These are phyloP conservation scores for Petromus typicus DNA, from an alignment of 2,113 vertebrate species.

Conservation along the genomic window DNA sequence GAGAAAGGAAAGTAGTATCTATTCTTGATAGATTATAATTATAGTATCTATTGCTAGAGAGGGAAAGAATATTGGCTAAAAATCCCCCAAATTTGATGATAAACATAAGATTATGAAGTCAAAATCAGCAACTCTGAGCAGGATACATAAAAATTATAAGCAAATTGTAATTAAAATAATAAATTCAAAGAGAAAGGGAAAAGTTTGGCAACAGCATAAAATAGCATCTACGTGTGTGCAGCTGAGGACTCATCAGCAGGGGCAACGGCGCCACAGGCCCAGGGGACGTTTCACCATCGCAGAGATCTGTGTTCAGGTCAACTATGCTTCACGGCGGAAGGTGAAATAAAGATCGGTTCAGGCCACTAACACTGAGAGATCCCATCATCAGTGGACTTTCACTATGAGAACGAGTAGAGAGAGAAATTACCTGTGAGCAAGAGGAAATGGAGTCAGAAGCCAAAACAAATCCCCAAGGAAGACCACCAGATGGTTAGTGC, in stretches of 20 bases:
- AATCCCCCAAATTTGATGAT: background rate
- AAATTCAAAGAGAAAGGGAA: background rate
- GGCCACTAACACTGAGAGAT: background rate
- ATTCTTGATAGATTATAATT: background rate
- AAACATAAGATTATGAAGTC: background rate
- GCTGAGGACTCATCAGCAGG: background rate
- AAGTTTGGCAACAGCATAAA: background rate
- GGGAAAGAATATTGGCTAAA: background rate
- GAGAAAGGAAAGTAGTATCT: background rate
- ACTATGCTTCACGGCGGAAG: background rate
- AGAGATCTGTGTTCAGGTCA: background rate
- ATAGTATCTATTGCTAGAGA: background rate
- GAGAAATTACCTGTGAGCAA: background rate
- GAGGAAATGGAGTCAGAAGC: background rate
- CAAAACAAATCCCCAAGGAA: constrained; percentile 8
- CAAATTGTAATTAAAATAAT: background rate
- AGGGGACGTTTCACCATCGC: background rate
- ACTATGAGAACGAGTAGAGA: background rate
- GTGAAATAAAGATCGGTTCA: background rate
- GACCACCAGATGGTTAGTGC: background rate
- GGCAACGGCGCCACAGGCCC: background rate
- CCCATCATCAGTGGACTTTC: background rate
- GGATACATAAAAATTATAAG: background rate
- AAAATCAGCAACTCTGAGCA: background rate
- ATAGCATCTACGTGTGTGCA: accelerated